Conservation (phyloP, 1,140 invertebrate genomes). For the Drosophila ironensis region DNA sequence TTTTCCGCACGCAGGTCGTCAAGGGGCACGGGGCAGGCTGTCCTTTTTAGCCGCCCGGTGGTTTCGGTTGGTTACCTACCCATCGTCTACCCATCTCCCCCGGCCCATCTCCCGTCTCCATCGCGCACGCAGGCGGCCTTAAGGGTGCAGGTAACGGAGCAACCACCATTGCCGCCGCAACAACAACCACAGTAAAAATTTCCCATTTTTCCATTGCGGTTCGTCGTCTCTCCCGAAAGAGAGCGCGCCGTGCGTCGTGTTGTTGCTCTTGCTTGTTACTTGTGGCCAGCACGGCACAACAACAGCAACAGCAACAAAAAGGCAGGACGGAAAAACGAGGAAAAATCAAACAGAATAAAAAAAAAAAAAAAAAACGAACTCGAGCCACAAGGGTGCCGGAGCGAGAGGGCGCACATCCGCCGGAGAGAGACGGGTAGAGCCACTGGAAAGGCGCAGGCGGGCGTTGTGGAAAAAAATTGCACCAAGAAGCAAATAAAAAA, state of each 20-base stretch:
- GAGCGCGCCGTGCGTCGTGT: conserved; percentile 4
- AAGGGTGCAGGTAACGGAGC: conserved; percentile 79
- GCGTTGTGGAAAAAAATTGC: conserved; percentile 30
- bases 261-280: conserved; percentile 45
- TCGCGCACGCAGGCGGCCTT: no score
- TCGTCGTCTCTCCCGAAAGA: conserved; percentile 22
- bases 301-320: no score
- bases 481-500: conserved; percentile 32
- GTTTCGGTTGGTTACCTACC: conserved; percentile 72
- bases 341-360: conserved; percentile 30
- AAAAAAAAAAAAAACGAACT: conserved; percentile 51
- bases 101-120: no score
- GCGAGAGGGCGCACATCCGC: conserved; percentile 12
- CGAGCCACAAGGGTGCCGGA: conserved; percentile 14
- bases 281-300: conserved; percentile 63
- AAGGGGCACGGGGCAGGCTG: background rate
- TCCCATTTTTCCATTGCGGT: conserved; percentile 82
- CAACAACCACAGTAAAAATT: conserved; percentile 82
- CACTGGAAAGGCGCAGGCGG: conserved; percentile 53
- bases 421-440: conserved; percentile 5
- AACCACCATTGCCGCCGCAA: conserved; percentile 82
- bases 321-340: conserved; percentile 20
- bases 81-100: conserved; percentile 4
- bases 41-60: conserved; percentile 40
- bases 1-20: conserved; percentile 8